A percentile compares a stretch with the other conserved stretches of the same genome.
Evolutionary conservation across 2,888 invertebrate genomes (phyloP).

Genomic region (Scelioninae gen. 2): DNA sequence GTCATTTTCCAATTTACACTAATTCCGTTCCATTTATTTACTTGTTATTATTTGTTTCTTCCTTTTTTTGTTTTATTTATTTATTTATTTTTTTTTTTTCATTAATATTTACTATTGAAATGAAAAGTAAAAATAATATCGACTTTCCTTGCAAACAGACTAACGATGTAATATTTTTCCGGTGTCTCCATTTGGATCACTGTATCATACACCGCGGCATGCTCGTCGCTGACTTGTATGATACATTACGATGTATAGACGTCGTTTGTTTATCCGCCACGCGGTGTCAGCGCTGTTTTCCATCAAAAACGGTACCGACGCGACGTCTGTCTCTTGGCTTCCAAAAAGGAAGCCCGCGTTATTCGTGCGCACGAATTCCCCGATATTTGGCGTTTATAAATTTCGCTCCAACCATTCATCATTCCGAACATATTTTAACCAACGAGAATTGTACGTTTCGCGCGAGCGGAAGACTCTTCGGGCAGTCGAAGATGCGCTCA

Average conservation of each 20-base stretch:
- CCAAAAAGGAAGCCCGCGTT: not conserved
- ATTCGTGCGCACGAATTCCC: conserved; percentile 12
- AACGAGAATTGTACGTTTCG: conserved; percentile 1
- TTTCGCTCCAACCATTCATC: conserved; percentile 18
- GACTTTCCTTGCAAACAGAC: too few relatives aligned
- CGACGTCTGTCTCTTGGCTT: conserved; percentile 7
- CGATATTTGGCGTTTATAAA: conserved; percentile 12
- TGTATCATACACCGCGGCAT: conserved; percentile 17
- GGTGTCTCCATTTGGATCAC: conserved; percentile 26
- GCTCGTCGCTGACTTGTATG: conserved; percentile 44
- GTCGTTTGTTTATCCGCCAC: conserved; percentile 45
- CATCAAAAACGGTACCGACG: conserved; percentile 36
- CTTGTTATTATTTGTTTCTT: too few relatives aligned
- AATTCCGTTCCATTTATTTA: too few relatives aligned
- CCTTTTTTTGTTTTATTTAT: too few relatives aligned
- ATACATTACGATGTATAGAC: conserved; percentile 51
- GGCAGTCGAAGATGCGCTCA: not conserved
- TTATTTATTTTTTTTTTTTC: too few relatives aligned
- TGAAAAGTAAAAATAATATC: too few relatives aligned
- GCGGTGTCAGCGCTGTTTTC: conserved; percentile 30
- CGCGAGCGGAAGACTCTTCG: not conserved
- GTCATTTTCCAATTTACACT: too few relatives aligned
- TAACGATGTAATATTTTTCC: conserved; percentile 14
- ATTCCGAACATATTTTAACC: conserved; percentile 7
- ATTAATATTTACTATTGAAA: too few relatives aligned